Base-by-base conservation (phyloP, 2,113 vertebrate genomes). In the Cacatua alba region DNA sequence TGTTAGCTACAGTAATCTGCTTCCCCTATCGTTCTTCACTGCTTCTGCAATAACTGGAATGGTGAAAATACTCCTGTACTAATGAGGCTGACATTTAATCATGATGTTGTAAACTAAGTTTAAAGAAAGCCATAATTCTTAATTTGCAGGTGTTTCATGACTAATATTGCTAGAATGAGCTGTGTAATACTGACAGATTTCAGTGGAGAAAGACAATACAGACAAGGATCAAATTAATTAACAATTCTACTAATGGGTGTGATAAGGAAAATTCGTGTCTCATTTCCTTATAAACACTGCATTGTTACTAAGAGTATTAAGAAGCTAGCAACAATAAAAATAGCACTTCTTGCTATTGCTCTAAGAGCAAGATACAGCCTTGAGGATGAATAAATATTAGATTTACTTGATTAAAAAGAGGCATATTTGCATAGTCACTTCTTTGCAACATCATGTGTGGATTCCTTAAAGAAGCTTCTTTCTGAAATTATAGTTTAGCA, bases 1-100 rank as follows among this genome's bases (percentile, higher is more conserved):
- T 44, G 24, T 72, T 69, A 41, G 23, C 63, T 90, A 49, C 11
- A 80, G 33, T 39, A 69, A 68, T 68, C 39, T 75, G 14, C 18
- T 83, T 88, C 16, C 17, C 35, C 7, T 79, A 44, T 75, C 7
- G 0, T 71, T 88, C 68, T 92, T 88, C 21, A 51, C 25, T 83
- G 18, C 33, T 86, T 25, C 35, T 79, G 29, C 35, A 83, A 39
- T 59, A 82, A 71, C 43, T 70, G 25, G 26, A 86, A 77, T 0
- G 2, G n/a, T 39, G 37, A 90, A 86, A 95, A 70, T 53, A 46
- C 8, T 65, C 6, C 37, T 85, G 1, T 88, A 88, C 59, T 86
- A 82, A 95, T 86, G 84, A 95, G 48, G 25, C 41, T 94, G 90
- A 89, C 87, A 94, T 96, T 90, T 93, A 92, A 95, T 79, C 78